Conservation (phyloP, 2,797 vertebrate genomes). For the Hybognathus amarus region DNA sequence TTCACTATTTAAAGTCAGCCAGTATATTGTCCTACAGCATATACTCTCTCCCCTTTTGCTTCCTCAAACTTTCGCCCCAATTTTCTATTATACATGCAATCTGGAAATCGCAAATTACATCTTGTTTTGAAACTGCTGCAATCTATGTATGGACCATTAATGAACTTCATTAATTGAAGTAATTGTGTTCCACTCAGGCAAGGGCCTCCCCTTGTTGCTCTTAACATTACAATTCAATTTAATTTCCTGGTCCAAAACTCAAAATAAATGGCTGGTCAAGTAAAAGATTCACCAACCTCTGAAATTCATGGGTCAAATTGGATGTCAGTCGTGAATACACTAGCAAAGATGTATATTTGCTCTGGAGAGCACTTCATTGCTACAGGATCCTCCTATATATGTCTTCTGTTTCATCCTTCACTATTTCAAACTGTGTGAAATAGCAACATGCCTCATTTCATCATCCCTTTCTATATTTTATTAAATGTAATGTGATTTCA, state of each 20-base stretch:
- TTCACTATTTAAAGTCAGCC: constrained; percentile 4
- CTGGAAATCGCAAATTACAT: constrained; percentile 24
- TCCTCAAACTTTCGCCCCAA: constrained; percentile 13
- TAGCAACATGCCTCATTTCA: constrained; percentile 41
- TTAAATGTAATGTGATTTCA: constrained; percentile 1
- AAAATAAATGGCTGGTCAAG: constrained; percentile 20
- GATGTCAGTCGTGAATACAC: neutral
- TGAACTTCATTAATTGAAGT: constrained; percentile 22
- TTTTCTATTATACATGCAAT: constrained; percentile 6
- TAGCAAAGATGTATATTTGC: constrained; percentile 41
- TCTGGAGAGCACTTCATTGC: constrained; percentile 35
- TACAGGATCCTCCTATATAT: constrained; percentile 19
- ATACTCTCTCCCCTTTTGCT: constrained; percentile 1
- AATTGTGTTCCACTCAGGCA: constrained; percentile 28
- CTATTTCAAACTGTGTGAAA: constrained; percentile 34
- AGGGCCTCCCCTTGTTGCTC: constrained; percentile 4
- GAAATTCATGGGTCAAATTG: constrained; percentile 14
- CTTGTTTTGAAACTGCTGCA: constrained; percentile 16
- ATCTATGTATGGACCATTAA: constrained; percentile 22
- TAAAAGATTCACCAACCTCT: constrained; percentile 28
- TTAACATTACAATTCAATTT: constrained; percentile 34
- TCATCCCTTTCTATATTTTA: constrained; percentile 19
- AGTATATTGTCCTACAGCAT: constrained; percentile 63
- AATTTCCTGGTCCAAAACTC: constrained; percentile 1
- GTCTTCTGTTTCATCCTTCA: constrained; percentile 45